Conservation (phyloP, 2,797 vertebrate species). For the Epinephelus malabaricus region DNA sequence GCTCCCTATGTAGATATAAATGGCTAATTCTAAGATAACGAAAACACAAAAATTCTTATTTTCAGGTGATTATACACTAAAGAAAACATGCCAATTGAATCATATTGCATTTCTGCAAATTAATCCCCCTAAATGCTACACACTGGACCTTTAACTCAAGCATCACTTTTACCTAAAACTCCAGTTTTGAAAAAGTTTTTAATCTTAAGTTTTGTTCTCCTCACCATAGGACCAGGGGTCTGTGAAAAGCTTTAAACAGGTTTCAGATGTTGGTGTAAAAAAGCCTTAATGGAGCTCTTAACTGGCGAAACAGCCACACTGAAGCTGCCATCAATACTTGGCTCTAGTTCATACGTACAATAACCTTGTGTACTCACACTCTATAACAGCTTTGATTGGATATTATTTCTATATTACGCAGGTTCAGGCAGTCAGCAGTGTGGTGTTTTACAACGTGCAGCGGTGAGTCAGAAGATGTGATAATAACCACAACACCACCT, state of each 20-base stretch:
- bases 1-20: no score
- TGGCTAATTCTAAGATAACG: no score
- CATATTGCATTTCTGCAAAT: no score
- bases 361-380: slow-evolving; percentile 13
- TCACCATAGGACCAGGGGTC: neutral
- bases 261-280: slow-evolving; percentile 7
- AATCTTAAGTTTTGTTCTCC: neutral
- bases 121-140: no score
- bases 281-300: slow-evolving; percentile 33
- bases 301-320: slow-evolving; percentile 15
- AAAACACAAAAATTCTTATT: no score
- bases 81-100: no score
- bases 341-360: slow-evolving; percentile 15
- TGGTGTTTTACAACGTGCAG: slow-evolving; percentile 22
- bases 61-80: no score
- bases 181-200: no score
- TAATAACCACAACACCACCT: slow-evolving; percentile 50
- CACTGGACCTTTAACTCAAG: slow-evolving; percentile 1
- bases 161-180: neutral
- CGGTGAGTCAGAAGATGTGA: slow-evolving; percentile 31
- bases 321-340: slow-evolving; percentile 43
- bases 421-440: slow-evolving; percentile 26
- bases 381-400: slow-evolving; percentile 18
- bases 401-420: slow-evolving; percentile 35
- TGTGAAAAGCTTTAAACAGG: slow-evolving; percentile 10